Evolutionary conservation across 2,888 invertebrate species (phyloP).

Genomic region (Lasioglossum oenotherae): DNA sequence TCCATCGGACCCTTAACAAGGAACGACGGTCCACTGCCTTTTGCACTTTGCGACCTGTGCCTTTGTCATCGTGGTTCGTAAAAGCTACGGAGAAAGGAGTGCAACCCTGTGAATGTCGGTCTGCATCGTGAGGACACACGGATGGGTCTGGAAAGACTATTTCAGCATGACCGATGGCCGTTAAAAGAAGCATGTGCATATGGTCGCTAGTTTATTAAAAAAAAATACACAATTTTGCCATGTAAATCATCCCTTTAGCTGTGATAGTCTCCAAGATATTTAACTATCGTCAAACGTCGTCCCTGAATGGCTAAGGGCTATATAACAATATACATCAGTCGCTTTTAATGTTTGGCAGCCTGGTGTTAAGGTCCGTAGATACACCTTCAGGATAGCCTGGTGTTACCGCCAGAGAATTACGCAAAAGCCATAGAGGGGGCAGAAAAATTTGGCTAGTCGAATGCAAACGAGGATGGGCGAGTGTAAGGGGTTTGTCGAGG

Average conservation of each 20-base stretch:
- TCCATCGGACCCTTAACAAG: slow-evolving; percentile 20
- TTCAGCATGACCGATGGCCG: neutral
- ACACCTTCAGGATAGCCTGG: neutral
- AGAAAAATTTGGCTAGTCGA: slow-evolving; percentile 7
- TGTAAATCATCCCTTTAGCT: neutral
- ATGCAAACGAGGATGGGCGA: neutral
- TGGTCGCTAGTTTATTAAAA: neutral
- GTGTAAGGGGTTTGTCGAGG: neutral
- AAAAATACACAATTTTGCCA: neutral
- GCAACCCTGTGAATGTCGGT: neutral
- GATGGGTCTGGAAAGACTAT: neutral
- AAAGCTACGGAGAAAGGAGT: neutral
- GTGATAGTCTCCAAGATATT: neutral
- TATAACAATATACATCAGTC: neutral
- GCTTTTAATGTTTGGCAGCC: neutral
- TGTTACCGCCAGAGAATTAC: neutral
- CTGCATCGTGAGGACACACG: neutral
- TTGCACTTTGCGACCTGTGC: neutral
- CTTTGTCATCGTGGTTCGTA: neutral
- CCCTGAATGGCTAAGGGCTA: no score
- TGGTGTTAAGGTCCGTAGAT: neutral
- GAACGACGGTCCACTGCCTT: neutral
- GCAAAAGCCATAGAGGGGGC: neutral
- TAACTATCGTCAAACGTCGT: no score
- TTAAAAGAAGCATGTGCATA: neutral